phyloP scores from a whole-genome alignment of 2,113 vertebrate species.

The Ginglymostoma cirratum region DNA sequence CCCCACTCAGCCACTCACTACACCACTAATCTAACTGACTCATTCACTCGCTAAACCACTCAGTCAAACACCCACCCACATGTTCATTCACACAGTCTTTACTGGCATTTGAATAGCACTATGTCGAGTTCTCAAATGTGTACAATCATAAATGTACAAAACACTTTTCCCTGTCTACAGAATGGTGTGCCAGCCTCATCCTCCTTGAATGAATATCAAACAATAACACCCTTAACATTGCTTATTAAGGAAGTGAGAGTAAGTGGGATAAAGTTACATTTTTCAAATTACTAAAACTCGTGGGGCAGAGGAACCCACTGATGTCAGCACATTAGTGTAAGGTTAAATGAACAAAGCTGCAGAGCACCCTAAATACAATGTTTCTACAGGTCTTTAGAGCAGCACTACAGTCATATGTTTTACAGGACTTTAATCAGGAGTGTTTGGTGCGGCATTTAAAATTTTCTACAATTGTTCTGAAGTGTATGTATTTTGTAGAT shows the following conservation, averaged over 20 bases:
- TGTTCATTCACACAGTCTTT: not conserved
- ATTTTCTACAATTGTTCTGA: constrained; percentile 5
- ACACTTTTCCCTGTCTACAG: not conserved
- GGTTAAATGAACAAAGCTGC: not conserved
- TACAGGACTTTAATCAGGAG: not conserved
- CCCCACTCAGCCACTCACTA: too few species aligned
- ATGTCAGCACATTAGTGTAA: not conserved
- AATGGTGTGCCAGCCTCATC: not conserved
- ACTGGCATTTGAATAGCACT: not conserved
- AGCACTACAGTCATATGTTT: too few species aligned
- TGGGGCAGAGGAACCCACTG: not conserved
- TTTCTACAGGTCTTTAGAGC: not conserved
- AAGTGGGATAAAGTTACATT: not conserved
- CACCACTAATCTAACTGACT: too few species aligned
- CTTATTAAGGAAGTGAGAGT: not conserved
- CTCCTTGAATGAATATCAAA: not conserved
- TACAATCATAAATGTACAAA: not conserved
- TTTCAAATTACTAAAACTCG: not conserved
- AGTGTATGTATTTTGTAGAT: constrained; percentile 41
- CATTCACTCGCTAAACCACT: too few species aligned
- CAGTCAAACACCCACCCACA: not conserved
- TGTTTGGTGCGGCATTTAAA: not conserved
- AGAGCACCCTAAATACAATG: not conserved
- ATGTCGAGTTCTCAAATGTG: not conserved
- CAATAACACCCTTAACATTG: not conserved